phyloP scores from a whole-genome alignment of 2,113 vertebrate species.

The Semicossyphus pulcher region DNA sequence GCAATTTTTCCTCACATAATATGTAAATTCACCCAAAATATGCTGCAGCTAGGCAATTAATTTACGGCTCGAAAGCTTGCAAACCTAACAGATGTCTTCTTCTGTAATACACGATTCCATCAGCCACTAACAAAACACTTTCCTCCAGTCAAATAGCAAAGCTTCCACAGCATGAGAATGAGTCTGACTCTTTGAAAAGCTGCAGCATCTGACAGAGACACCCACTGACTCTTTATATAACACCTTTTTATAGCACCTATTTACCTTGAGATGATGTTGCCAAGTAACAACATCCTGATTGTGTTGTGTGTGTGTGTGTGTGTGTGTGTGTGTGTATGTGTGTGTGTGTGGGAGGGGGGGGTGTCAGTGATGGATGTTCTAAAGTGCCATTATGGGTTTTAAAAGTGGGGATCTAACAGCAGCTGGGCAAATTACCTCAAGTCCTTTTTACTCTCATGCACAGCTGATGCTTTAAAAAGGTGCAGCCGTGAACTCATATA shows the following conservation, averaged over 20 bases:
- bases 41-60: constrained; percentile 4
- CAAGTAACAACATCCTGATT: constrained; percentile 71
- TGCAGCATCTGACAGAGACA: constrained; percentile 44
- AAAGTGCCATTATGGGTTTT: constrained; percentile 46
- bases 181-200: constrained; percentile 27
- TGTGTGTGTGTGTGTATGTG: constrained; percentile 10
- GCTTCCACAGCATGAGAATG: constrained; percentile 46
- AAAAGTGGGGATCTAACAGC: constrained; percentile 29
- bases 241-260: constrained; percentile 67
- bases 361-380: constrained; percentile 52
- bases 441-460: constrained; percentile 9
- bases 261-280: constrained; percentile 77
- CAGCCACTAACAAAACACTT: constrained; percentile 31
- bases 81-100: constrained; percentile 32
- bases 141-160: constrained; percentile 38
- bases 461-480: constrained; percentile 25
- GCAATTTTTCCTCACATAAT: not conserved
- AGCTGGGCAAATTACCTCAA: constrained; percentile 38
- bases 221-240: constrained; percentile 64
- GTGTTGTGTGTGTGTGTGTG: constrained; percentile 20
- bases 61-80: not conserved
- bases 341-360: no score
- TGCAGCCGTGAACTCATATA: constrained; percentile 4
- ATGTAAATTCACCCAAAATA: not conserved
- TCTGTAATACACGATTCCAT: constrained; percentile 40